A percentile compares a stretch with the other conserved stretches of the same genome.
phyloP scores from a whole-genome alignment of 2,113 vertebrate genomes.

The Nansenia antarctica region DNA sequence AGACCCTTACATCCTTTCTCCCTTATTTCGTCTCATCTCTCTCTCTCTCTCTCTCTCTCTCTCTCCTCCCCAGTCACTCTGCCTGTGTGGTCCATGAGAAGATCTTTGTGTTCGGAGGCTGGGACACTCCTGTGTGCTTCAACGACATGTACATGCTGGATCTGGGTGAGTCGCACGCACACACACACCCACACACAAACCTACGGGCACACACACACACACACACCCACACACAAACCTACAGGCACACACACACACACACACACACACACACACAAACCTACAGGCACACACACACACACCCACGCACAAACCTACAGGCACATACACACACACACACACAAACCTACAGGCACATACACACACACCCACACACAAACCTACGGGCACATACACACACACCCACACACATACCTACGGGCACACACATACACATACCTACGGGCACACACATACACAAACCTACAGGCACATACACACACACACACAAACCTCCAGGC shows the following conservation, averaged over 20 bases:
- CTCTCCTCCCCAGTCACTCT: constrained; percentile 63
- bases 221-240: neutral
- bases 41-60: neutral
- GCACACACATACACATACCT: neutral
- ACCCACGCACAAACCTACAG: no score
- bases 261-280: no score
- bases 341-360: no score
- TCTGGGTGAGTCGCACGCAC: constrained; percentile 67
- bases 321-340: no score
- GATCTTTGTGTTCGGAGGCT: constrained; percentile 73
- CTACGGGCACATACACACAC: no score
- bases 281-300: no score
- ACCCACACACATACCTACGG: neutral
- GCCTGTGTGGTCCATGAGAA: constrained; percentile 74
- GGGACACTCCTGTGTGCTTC: constrained; percentile 77
- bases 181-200: neutral
- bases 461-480: no score
- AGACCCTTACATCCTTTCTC: neutral
- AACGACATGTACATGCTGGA: constrained; percentile 80
- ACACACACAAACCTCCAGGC: no score
- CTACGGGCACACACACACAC: neutral
- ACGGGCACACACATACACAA: no score
- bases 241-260: no score
- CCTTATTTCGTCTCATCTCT: neutral
- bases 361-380: no score